Evolutionary conservation across 1,140 invertebrate genomes (phyloP).

Genomic region (Branchinecta lynchi): DNA sequence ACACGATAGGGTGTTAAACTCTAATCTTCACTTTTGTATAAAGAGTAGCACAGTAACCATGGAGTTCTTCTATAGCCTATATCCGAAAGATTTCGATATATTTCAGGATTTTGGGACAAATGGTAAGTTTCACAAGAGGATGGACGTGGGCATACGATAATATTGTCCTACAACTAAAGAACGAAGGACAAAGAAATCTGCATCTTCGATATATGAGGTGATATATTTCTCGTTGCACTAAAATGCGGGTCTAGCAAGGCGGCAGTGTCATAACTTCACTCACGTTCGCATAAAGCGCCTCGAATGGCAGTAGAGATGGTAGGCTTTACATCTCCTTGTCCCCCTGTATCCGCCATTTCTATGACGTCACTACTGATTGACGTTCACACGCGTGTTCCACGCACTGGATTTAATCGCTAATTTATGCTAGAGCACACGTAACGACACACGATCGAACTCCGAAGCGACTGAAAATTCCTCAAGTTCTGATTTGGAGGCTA

Average conservation of each 20-base stretch:
- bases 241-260: neutral
- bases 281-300: constrained; percentile 22
- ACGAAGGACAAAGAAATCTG: neutral
- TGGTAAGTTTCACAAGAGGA: neutral
- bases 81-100: neutral
- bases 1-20: no score
- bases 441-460: constrained; percentile 2
- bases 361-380: neutral
- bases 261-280: constrained; percentile 11
- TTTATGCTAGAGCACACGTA: neutral
- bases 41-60: no score
- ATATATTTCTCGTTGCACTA: neutral
- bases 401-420: neutral
- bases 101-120: neutral
- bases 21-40: no score
- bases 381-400: neutral
- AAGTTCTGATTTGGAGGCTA: neutral
- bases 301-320: constrained; percentile 23
- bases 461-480: constrained; percentile 7
- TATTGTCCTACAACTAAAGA: neutral
- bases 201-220: neutral
- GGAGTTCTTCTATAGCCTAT: no score
- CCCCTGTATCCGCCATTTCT: constrained; percentile 19
- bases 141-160: neutral
- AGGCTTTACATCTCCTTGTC: constrained; percentile 21